Evolutionary conservation across 2,888 invertebrate species (phyloP), one percentile per base, ranked within the genome.

Genomic region (Zaprionus bogoriensis): DNA sequence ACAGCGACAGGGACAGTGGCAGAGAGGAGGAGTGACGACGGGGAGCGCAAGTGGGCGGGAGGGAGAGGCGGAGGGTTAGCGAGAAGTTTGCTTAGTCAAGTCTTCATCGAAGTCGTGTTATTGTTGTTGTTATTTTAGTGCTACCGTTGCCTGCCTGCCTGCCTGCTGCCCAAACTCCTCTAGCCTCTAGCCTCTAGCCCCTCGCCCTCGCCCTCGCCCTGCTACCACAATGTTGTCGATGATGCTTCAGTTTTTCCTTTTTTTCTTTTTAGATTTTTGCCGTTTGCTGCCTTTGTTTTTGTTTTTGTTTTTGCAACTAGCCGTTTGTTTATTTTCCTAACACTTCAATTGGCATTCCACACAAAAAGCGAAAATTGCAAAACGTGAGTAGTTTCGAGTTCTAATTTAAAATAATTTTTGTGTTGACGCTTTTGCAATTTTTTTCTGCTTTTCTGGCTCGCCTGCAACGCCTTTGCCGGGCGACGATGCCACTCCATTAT

Each of bases 341-440:
- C 87, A 82, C 82, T 82, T 82, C 87, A 87, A 87, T 82, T 82
- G 87, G 87, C 82, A 85, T 82, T 87, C 87, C 87, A 86, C 70
- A 86, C 79, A 85, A 27, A 87, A 85, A 82, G 74, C 87, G 82
- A 86, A 83, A 83, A 87, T 87, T 87, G 83, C 87, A 83, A 83
- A 83, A 83, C 83, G 83, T 83, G 83, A 87, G 83, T 71, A 87
- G 86, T 83, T 87, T 87, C 81, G 77, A 87, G 83, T 87, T 83
- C 83, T 83, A 83, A 87, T 83, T 83, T 83, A 86, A 83, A 83
- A 83, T 87, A 87, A 83, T 83, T 87, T 87, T 83, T 87, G 80
- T 82, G 87, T 82, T 82, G 87, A 82, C 82, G 87, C 86, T 82
- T 87, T 82, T 82, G 87, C 87, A 85, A 81, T 75, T 77, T 69